Base-by-base conservation (phyloP, 2,797 vertebrate species). In the Rhynchotus rufescens region DNA sequence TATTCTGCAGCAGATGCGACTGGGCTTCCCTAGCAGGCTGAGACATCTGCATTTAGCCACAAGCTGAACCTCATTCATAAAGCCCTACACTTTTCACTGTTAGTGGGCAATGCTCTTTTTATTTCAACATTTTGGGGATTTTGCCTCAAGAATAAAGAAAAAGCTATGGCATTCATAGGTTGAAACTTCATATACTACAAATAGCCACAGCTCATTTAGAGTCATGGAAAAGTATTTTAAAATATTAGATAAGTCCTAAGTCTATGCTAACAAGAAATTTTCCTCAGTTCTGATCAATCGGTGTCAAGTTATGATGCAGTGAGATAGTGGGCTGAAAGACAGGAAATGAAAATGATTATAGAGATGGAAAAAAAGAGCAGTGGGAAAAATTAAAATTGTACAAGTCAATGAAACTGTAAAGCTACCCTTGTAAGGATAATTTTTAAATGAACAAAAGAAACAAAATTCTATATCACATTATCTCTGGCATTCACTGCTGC, bases 291-390 rank as follows among this genome's bases (percentile, higher is more conserved):
- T 13, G 47, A 8, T 80, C 54, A 51, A 3, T 89, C 83, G 92
- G 92, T 86, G 60, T 62, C 30, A 77, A 61, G 80, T 79, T 84
- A 21, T 12, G 68, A 93, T 80, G 21, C 28, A 74, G 52, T 91
- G 74, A 94, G 34, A 91, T 36, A 17, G 67, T 25, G 61, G 89
- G 64, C 25, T 80, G 64, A 88, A 88, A 91, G 89, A 60, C 3
- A 1, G 0, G 75, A 74, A 74, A 84, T n/a, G 1, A 71, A 92
- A 91, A 86, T 12, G 3, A 57, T 81, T 81, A 77, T 68, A 89
- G 71, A 64, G 20, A 67, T 60, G 8, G 28, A 78, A 89, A 64
- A 68, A 68, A 75, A 84, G 44, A 54, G 40, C 30, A 77, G 14
- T 14, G 32, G 56, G 66, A 72, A 90, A 52, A 59, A 59, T 19